Base-by-base conservation (phyloP, 2,113 vertebrate genomes). In the Anoplopoma fimbria region DNA sequence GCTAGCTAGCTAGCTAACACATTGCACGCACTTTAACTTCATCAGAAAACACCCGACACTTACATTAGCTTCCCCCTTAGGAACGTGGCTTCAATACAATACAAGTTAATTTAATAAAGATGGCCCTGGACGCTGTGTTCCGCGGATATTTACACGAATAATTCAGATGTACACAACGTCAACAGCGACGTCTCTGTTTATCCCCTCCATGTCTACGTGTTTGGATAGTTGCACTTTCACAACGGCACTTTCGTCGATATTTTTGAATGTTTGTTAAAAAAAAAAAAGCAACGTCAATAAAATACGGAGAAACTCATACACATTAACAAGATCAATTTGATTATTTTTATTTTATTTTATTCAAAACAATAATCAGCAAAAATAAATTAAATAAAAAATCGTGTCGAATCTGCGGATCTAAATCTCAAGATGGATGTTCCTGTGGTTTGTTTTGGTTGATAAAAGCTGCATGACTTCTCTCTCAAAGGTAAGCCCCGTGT, bases 151-250 rank as follows among this genome's bases (percentile, higher is more conserved):
- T 60, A 87, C 1, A 73, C 4, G 67, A 17, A 31, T 6, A 21
- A 23, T 62, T 69, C 53, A 40, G 42, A 58, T 42, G 49, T 36
- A 65, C 31, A 82, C 51, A 72, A 75, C 85, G 77, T 86, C 84
- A 87, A 60, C 73, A 53, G 68, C 38, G 38, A 23, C 77, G 87
- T 79, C 79, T 87, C 77, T 94, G 94, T 95, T 95, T 95, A 94
- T 93, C 87, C 93, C 91, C 83, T 83, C 93, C 92, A 92, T 89
- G 88, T 91, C 91, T 88, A 93, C 92, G 92, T 95, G 90, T 93
- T 91, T 79, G 6, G 53, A 17, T 65, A 62, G 62, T 60, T 33
- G 29, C 6, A 0, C 8, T 25, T 90, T 83, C 64, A 9, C 27
- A 4, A 4, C 4, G 0, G 79, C 91, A 92, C 83, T 92, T 95